Base-by-base conservation (phyloP, 2,797 vertebrate genomes). In the Myotis myotis region DNA sequence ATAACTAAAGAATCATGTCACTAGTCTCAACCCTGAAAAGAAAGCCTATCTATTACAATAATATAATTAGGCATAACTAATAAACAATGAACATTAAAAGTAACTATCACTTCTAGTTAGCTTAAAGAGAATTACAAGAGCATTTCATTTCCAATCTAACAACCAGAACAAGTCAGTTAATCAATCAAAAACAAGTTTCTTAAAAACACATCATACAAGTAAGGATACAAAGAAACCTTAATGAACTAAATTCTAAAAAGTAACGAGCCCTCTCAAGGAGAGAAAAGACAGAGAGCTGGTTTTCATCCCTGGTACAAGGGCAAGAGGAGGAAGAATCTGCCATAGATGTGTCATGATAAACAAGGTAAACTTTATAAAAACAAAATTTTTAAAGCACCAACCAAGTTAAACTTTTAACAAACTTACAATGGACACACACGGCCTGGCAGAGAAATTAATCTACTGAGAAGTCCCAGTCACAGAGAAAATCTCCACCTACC, bases 31-130 rank as follows among this genome's bases (percentile, higher is more conserved):
- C 36, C 33, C 25, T 89, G 57, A 92, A 95, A 94, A 87, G 84
- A 89, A 97, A 91, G 71, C 22, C 44, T 93, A 71, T 71, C 81
- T 88, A 79, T 55, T 93, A 92, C 36, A 89, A 93, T 83, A 89
- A 94, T 74, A 75, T 41, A 25, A 64, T 80, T 57, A 93, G 23
- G 38, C 74, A 96, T 76, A 89, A 91, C 6, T 64, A 93, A 93
- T 90, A 90, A 97, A 89, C 95, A 90, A 87, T 74, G n/a, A 96
- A 87, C 25, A 68, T 87, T 93, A 90, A 93, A 96, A 97, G 89
- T 91, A 95, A 95, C 49, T 91, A 71, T 47, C 81, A 91, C 94
- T 94, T 87, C n/a, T 44, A 74, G 51, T 60, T 96, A 86, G 28
- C 81, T 44, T 44, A 44, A 44, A 68, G 51, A 93, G 22, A 68